phyloP scores from a whole-genome alignment of 2,888 invertebrate species.

The Stenichneumon culpator region DNA sequence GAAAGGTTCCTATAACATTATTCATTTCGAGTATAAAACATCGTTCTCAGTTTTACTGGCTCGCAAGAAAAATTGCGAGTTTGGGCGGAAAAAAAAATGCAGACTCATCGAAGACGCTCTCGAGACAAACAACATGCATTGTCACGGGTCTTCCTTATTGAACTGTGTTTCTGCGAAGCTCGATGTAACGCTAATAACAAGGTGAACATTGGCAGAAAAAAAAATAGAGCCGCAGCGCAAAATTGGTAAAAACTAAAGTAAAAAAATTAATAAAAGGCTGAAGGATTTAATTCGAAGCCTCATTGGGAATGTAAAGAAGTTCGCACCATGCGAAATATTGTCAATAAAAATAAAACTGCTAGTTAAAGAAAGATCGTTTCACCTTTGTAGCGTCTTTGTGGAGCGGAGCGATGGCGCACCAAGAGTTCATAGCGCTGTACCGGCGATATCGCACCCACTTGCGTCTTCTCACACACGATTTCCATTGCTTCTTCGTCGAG shows the following conservation, averaged over 20 bases:
- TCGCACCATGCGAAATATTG: too few species aligned
- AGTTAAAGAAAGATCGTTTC: conserved; percentile 54
- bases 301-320: too few species aligned
- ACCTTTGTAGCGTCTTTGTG: conserved; percentile 95
- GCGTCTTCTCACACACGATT: conserved; percentile 94
- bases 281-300: too few species aligned
- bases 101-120: neutral
- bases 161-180: too few species aligned
- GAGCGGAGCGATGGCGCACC: conserved; percentile 96
- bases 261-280: too few species aligned
- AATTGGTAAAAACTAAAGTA: too few species aligned
- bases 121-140: neutral
- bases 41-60: neutral
- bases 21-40: neutral
- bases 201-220: neutral
- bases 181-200: too few species aligned
- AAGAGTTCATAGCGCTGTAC: conserved; percentile 95
- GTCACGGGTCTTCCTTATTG: neutral
- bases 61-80: neutral
- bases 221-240: too few species aligned
- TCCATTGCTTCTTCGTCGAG: conserved; percentile 93
- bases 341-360: too few species aligned
- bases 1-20: conserved; percentile 91
- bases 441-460: conserved; percentile 96
- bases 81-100: neutral